Conservation (phyloP, 2,888 invertebrate species). For the Drosophila atripex region DNA sequence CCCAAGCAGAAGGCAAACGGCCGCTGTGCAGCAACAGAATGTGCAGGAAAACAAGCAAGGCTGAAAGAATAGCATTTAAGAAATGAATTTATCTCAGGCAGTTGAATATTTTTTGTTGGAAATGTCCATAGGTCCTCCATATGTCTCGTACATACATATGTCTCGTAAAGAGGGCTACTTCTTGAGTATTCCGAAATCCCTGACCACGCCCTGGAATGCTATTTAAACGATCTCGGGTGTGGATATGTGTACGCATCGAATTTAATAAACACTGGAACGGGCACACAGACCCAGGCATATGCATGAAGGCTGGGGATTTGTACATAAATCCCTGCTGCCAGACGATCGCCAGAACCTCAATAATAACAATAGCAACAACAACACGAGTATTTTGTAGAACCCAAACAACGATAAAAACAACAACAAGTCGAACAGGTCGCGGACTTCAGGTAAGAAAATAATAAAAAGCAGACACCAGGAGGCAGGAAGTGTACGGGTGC, state of each 20-base stretch:
- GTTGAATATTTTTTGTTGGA: neutral
- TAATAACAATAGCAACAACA: constrained; percentile 41
- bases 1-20: constrained; percentile 48
- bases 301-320: constrained; percentile 60
- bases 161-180: too few relatives aligned
- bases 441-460: constrained; percentile 55
- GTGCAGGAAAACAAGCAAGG: constrained; percentile 43
- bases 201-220: constrained; percentile 1
- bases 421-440: constrained; percentile 67
- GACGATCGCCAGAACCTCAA: constrained; percentile 60
- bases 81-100: neutral
- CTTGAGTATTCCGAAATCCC: neutral
- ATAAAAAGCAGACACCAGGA: constrained; percentile 18
- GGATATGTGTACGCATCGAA: constrained; percentile 37
- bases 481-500: constrained; percentile 54
- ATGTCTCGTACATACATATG: too few relatives aligned
- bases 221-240: constrained; percentile 16
- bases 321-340: constrained; percentile 55
- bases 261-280: constrained; percentile 71
- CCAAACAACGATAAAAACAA: constrained; percentile 30
- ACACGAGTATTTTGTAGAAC: constrained; percentile 20
- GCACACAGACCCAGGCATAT: constrained; percentile 45
- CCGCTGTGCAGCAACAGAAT: constrained; percentile 32
- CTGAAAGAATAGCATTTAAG: constrained; percentile 11
- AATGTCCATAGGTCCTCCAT: neutral